Base-by-base conservation (phyloP, 2,113 vertebrate species). In the Nibea coibor region DNA sequence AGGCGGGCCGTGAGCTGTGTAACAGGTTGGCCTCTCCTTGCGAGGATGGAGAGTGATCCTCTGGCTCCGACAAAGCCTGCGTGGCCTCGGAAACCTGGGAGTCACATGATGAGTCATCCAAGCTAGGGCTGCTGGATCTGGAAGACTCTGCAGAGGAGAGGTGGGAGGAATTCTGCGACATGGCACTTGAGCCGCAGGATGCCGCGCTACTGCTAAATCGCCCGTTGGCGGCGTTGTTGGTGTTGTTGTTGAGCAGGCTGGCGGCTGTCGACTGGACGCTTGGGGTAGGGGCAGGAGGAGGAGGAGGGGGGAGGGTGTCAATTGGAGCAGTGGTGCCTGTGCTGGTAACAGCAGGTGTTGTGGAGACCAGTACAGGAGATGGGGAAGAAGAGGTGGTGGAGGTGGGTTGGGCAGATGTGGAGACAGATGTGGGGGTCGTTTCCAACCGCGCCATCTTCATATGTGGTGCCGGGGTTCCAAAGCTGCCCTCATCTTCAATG, bases 141-240 rank as follows among this genome's bases (percentile, higher is more conserved):
- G 98, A 99, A 61, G 97, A 99, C 92, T 99, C 98, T 63, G 97
- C 98, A 0, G 98, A 99, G 31, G 98, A 99, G 76, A 97, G 94
- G 82, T 99, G 98, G n/a, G 97, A 99, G 0, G 98, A 99, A 89
- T 96, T 98, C 91, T 98, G 98, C 2, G 98, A 99, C 57, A 97
- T 96, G 0, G 96, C 98, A 0, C 98, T 99, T 66, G 98, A 99
- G 70, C 96, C 98, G 20, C 98, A 99, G 50, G 98, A 99, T 0
- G 97, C 95, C 1, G 97, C 96, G 0, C 97, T 97, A 70, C 94
- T 94, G 89, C 95, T 95, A 89, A 99, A 98, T 43, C 97, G 94
- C 70, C 97, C 97, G 1, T 95, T 95, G 89, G 96, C 96, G 53
- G 92, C 77, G 35, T 90, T 93, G 90, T 96, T 97, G 65, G 72